phyloP scores from a whole-genome alignment of 1,140 invertebrate species.

The Zaprionus gabonicus region DNA sequence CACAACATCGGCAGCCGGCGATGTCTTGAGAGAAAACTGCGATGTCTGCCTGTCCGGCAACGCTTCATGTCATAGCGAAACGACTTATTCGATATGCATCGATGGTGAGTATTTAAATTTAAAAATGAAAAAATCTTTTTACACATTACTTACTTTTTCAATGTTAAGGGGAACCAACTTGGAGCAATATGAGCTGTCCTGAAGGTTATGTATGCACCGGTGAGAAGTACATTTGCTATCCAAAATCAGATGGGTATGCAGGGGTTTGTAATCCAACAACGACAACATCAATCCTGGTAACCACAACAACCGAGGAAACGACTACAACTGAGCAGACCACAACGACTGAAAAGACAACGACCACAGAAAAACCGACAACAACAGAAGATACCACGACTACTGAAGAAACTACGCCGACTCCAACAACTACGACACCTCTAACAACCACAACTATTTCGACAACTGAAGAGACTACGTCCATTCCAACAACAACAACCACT shows the following conservation, averaged over 20 bases:
- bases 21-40: slow-evolving; percentile 17
- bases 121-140: neutral
- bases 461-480: neutral
- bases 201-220: slow-evolving; percentile 4
- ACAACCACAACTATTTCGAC: slow-evolving; percentile 17
- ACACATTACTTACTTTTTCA: neutral
- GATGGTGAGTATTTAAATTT: neutral
- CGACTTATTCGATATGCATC: neutral
- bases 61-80: neutral
- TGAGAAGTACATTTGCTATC: neutral
- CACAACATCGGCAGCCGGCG: neutral
- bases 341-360: neutral
- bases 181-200: neutral
- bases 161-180: neutral
- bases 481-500: neutral
- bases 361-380: slow-evolving; percentile 19
- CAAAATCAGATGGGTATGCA: neutral
- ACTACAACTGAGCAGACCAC: slow-evolving; percentile 11
- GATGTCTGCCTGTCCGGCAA: slow-evolving; percentile 44
- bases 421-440: slow-evolving; percentile 8
- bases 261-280: neutral
- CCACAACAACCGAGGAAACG: neutral
- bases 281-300: neutral
- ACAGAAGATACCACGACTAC: neutral
- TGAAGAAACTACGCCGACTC: neutral